Base-by-base conservation (phyloP, 2,888 invertebrate species). In the Drosophila diplacantha region DNA sequence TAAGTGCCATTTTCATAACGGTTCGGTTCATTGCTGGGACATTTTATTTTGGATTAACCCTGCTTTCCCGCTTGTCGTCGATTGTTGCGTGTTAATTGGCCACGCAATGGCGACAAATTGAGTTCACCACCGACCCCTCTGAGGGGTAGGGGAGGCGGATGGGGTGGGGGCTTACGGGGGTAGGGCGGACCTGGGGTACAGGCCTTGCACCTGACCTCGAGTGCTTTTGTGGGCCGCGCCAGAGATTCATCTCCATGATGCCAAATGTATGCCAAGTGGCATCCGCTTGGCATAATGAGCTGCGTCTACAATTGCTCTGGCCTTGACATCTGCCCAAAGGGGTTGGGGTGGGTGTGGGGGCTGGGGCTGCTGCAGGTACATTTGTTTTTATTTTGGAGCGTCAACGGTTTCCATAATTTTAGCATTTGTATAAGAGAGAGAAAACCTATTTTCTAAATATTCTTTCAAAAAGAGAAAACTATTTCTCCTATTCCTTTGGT, bases 21-120 rank as follows among this genome's bases (percentile, higher is more conserved):
- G n/a, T 2, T 16, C 41, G 29, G 8, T 14, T 44, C 54, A 71
- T 64, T 75, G 62, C 69, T 75, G 44, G 54, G 26, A 39, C 24
- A 46, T 44, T 53, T 41, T 61, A 60, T 44, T 66, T 37, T 44
- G 24, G 35, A 43, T 55, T 64, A 49, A 31, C 50, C 47, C 44
- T 38, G 39, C 41, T 41, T 51, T 22, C 5, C 24, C 29, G 22
- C 29, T 51, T 43, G 37, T 55, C 70, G 69, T 66, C 26, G 41
- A 61, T 82, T 82, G 71, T 80, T 79, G 80, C 82, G 81, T 79
- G 82, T 74, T 82, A 82, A 79, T 79, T 79, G 82, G 80, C 74
- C 74, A 77, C 78, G 71, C 72, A 81, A 82, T 74, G 74, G 82
- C 80, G 71, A 82, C 82, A 82, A 82, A 79, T 80, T 78, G 82